Evolutionary conservation across 2,888 invertebrate species (phyloP).

Genomic region (Belgica antarctica): DNA sequence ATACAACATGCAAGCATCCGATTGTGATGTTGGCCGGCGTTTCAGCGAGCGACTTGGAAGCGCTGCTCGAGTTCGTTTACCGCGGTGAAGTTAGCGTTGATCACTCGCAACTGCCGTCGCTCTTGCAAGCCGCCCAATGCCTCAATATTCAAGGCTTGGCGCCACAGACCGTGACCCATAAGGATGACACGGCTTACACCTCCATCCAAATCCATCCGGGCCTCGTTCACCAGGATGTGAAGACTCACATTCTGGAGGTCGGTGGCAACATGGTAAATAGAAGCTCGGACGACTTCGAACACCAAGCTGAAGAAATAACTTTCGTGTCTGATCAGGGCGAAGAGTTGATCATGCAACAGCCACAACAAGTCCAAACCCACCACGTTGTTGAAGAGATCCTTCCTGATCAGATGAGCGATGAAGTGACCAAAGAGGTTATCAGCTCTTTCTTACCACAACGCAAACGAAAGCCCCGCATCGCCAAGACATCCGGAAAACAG

Average conservation of each 20-base stretch:
- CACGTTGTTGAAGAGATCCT: constrained; percentile 49
- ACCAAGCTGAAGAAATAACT: constrained; percentile 45
- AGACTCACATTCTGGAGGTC: constrained; percentile 48
- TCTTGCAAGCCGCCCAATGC: constrained; percentile 63
- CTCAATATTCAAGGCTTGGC: constrained; percentile 63
- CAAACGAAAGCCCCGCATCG: constrained; percentile 57
- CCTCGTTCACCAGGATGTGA: constrained; percentile 55
- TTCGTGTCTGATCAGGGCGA: constrained; percentile 45
- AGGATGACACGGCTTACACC: constrained; percentile 52
- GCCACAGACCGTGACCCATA: constrained; percentile 57
- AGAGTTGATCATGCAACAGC: constrained; percentile 51
- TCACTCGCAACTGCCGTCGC: constrained; percentile 61
- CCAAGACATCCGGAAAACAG: constrained; percentile 52
- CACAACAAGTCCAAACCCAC: constrained; percentile 44
- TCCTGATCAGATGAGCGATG: constrained; percentile 54
- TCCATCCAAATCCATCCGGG: constrained; percentile 54
- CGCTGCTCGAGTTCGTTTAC: constrained; percentile 63
- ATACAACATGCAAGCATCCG: constrained; percentile 64
- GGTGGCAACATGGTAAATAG: constrained; percentile 45
- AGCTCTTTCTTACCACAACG: constrained; percentile 58
- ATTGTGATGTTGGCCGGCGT: constrained; percentile 65
- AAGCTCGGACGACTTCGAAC: neutral
- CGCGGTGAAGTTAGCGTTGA: constrained; percentile 64
- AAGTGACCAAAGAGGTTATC: constrained; percentile 55
- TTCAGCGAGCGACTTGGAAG: constrained; percentile 62